Percentiles rank a stretch among this genome's conserved stretches.
Evolutionary conservation across 1,140 invertebrate genomes (phyloP).

Genomic region (Reticulitermes speratus): DNA sequence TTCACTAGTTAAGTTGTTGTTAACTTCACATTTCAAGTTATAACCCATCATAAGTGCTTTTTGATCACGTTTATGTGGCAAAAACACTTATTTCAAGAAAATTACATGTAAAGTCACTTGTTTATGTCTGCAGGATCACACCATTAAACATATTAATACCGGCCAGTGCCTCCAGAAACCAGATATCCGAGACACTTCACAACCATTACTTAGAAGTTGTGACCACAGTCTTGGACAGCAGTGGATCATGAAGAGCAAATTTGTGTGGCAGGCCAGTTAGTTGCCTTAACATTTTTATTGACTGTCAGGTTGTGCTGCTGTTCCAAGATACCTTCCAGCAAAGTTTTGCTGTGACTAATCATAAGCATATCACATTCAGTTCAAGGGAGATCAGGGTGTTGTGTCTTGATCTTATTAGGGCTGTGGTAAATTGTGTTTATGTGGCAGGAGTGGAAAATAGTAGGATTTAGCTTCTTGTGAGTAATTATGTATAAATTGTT

Average conservation of each 20-base stretch:
- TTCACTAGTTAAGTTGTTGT: too few relatives aligned
- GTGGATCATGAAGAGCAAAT: constrained; percentile 95
- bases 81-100: too few relatives aligned
- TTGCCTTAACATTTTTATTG: neutral
- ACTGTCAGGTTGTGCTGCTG: neutral
- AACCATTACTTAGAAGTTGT: constrained; percentile 76
- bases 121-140: constrained; percentile 65
- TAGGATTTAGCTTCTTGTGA: neutral
- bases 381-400: neutral
- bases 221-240: constrained; percentile 74
- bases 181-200: constrained; percentile 56
- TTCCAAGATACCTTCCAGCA: neutral
- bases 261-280: constrained; percentile 82
- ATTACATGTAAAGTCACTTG: too few relatives aligned
- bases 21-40: too few relatives aligned
- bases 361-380: constrained; percentile 1
- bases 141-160: constrained; percentile 88
- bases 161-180: constrained; percentile 88
- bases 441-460: neutral
- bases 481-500: neutral
- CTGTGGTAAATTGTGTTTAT: neutral
- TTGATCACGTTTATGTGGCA: too few relatives aligned
- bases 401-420: neutral
- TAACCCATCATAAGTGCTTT: too few relatives aligned
- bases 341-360: neutral